phyloP scores from a whole-genome alignment of 2,797 vertebrate species.

The Rhynchotus rufescens region DNA sequence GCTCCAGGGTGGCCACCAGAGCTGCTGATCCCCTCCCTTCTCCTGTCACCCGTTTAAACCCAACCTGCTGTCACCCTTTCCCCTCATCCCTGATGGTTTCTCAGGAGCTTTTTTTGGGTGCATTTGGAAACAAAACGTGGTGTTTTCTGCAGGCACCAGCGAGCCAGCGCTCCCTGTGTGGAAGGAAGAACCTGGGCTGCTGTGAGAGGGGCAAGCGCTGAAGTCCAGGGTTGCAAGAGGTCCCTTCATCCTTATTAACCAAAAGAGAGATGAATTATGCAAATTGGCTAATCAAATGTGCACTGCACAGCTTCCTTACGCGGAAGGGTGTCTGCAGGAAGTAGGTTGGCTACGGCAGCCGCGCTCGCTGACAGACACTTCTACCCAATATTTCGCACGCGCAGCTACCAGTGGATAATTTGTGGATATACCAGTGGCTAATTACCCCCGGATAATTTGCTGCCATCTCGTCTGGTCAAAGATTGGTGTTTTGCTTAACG shows the following conservation, averaged over 20 bases:
- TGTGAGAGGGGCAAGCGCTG: fast-evolving
- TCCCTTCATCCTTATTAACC: background rate
- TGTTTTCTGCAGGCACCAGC: background rate
- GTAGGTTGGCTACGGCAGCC: background rate
- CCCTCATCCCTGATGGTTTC: fast-evolving
- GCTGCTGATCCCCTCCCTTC: background rate
- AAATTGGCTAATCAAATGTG: background rate
- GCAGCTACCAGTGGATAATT: no score
- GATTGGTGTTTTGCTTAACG: background rate
- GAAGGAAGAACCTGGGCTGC: background rate
- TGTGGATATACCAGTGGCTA: no score
- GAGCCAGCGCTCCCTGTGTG: fast-evolving
- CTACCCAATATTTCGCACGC: background rate
- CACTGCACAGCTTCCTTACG: background rate
- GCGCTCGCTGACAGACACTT: no score
- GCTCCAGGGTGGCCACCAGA: background rate
- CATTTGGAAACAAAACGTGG: fast-evolving
- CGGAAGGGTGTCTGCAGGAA: slow-evolving; percentile 51
- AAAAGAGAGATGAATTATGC: background rate
- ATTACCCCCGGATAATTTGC: background rate
- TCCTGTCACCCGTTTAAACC: background rate
- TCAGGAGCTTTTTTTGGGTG: fast-evolving
- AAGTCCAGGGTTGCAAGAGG: background rate
- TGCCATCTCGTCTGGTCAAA: background rate
- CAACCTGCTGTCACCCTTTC: no score